phyloP scores from a whole-genome alignment of 2,797 vertebrate species.

The Limosa lapponica region DNA sequence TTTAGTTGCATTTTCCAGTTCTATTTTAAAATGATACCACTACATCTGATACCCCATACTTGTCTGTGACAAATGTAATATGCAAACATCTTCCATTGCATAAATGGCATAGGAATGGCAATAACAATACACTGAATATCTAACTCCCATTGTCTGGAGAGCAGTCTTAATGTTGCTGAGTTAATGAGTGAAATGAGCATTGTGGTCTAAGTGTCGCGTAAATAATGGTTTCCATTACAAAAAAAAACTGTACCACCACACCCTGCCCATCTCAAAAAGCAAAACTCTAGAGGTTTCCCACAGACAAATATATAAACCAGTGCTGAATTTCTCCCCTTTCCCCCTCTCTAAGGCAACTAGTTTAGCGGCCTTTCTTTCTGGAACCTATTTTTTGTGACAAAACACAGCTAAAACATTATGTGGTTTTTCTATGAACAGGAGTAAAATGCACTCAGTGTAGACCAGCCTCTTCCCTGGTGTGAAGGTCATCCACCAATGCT shows the following conservation, averaged over 20 bases:
- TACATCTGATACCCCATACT: slow-evolving; percentile 61
- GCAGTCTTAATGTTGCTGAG: slow-evolving; percentile 39
- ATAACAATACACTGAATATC: slow-evolving; percentile 36
- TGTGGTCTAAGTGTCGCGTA: slow-evolving; percentile 53
- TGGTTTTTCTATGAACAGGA: slow-evolving; percentile 9
- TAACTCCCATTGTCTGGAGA: slow-evolving; percentile 53
- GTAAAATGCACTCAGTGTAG: background rate
- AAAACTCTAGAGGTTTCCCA: slow-evolving; percentile 54
- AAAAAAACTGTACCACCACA: slow-evolving; percentile 32
- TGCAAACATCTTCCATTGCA: slow-evolving; percentile 37
- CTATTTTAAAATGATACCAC: slow-evolving; percentile 61
- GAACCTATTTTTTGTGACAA: slow-evolving; percentile 45
- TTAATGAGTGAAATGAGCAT: slow-evolving; percentile 58
- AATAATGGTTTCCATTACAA: slow-evolving; percentile 69
- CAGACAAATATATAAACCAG: slow-evolving; percentile 61
- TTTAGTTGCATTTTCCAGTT: slow-evolving; percentile 62
- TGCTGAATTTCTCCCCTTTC: background rate
- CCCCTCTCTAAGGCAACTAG: background rate
- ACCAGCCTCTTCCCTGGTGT: background rate
- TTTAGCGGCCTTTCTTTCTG: background rate
- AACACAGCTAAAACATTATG: background rate
- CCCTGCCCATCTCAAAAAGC: slow-evolving; percentile 54
- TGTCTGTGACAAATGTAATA: slow-evolving; percentile 68
- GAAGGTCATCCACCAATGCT: background rate
- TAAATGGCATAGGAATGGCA: slow-evolving; percentile 41